phyloP scores from a whole-genome alignment of 2,888 invertebrate genomes.

The Prosapia bicincta region DNA sequence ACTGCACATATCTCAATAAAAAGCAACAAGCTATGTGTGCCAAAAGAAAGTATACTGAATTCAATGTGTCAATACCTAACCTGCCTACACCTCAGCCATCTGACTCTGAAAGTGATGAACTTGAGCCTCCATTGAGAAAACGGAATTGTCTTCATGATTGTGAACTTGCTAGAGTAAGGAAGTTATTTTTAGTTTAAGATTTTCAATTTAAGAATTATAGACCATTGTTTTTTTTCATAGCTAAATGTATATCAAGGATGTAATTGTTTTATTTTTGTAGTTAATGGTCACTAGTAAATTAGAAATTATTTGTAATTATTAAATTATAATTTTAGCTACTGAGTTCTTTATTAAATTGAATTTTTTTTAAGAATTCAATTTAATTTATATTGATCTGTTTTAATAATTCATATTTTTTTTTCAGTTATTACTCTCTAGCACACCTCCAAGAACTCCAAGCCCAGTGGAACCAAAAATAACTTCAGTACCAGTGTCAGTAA shows the following conservation, averaged over 20 bases:
- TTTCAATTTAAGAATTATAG: no score
- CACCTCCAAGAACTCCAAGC: slow-evolving; percentile 51
- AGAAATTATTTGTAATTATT: no score
- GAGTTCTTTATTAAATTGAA: no score
- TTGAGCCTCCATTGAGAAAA: slow-evolving; percentile 54
- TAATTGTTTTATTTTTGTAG: no score
- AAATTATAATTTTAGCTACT: no score
- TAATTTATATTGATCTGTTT: no score
- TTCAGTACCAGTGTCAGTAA: slow-evolving; percentile 63
- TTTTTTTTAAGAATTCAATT: no score
- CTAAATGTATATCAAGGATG: no score
- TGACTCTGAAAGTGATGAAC: slow-evolving; percentile 70
- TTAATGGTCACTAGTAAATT: no score
- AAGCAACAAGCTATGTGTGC: slow-evolving; percentile 16
- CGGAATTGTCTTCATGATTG: slow-evolving; percentile 50
- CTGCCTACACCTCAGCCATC: slow-evolving; percentile 78
- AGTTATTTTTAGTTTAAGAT: no score
- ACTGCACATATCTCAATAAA: slow-evolving; percentile 25
- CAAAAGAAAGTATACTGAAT: neutral
- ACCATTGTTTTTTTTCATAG: no score
- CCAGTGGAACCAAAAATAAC: slow-evolving; percentile 48
- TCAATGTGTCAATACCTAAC: neutral
- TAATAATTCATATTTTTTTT: no score
- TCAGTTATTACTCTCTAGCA: slow-evolving; percentile 50
- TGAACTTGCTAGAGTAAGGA: slow-evolving; percentile 52